Percentiles rank a stretch among this genome's conserved stretches.
phyloP scores from a whole-genome alignment of 2,888 invertebrate genomes.

The Heterodera filipjevi region DNA sequence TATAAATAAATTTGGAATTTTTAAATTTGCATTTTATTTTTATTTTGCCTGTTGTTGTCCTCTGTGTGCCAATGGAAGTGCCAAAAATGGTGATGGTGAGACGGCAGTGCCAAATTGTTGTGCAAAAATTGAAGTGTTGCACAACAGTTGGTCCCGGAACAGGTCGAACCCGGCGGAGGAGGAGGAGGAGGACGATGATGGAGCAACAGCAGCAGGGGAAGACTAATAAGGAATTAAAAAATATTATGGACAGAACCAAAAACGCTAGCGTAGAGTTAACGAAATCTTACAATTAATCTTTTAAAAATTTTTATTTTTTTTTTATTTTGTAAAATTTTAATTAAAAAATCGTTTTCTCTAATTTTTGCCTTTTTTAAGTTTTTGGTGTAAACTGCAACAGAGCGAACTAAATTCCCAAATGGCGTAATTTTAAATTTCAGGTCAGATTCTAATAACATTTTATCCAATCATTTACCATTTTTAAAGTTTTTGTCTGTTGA shows the following conservation, averaged over 20 bases:
- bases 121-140: constrained; percentile 13
- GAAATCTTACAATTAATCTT: no score
- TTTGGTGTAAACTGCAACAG: no score
- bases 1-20: no score
- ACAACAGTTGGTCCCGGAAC: constrained; percentile 18
- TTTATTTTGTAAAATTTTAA: no score
- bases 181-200: background rate
- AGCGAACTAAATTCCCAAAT: no score
- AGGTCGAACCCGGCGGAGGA: background rate
- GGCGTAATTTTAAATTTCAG: no score
- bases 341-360: no score
- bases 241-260: background rate
- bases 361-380: no score
- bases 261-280: no score
- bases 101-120: background rate
- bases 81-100: background rate
- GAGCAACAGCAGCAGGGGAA: background rate
- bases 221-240: background rate
- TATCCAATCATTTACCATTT: background rate
- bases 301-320: no score
- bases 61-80: background rate
- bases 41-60: background rate
- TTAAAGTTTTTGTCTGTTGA: background rate
- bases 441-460: no score
- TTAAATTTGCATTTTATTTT: no score